Evolutionary conservation across 2,113 vertebrate genomes (phyloP).

Genomic region (Todiramphus chloris): DNA sequence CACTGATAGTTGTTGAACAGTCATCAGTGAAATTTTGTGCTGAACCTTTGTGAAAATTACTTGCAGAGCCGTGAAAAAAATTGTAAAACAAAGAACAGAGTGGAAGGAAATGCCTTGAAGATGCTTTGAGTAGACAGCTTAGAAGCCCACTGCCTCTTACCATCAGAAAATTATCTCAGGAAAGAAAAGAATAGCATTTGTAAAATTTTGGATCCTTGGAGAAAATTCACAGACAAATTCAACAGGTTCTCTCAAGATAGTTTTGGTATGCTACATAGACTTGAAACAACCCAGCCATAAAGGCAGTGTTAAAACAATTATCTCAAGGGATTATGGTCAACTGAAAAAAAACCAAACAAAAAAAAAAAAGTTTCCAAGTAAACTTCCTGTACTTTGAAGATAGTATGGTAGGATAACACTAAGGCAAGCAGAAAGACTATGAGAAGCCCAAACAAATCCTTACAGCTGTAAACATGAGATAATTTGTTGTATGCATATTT

Average conservation of each 20-base stretch:
- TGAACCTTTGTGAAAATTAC: neutral
- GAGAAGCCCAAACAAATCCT: conserved; percentile 1
- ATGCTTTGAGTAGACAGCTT: neutral
- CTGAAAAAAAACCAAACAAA: neutral
- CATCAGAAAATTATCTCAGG: neutral
- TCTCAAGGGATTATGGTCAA: neutral
- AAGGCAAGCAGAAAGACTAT: neutral
- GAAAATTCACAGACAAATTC: neutral
- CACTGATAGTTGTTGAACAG: neutral
- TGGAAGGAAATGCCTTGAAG: neutral
- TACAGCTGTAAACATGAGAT: neutral
- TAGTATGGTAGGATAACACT: neutral
- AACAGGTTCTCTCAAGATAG: neutral
- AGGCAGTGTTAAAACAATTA: conserved; percentile 7
- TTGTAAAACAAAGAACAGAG: neutral
- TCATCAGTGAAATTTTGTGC: neutral
- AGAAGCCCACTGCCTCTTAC: neutral
- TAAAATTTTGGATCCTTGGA: neutral
- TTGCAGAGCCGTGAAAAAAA: neutral
- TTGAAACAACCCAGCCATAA: neutral
- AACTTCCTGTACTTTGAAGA: neutral
- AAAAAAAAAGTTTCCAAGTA: neutral
- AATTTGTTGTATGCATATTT: neutral
- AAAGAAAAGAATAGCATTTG: neutral
- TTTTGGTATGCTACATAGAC: neutral